These are phyloP conservation scores for Cheilosia pagana DNA, from an alignment of 2,888 invertebrate genomes.

Conservation along the genomic window DNA sequence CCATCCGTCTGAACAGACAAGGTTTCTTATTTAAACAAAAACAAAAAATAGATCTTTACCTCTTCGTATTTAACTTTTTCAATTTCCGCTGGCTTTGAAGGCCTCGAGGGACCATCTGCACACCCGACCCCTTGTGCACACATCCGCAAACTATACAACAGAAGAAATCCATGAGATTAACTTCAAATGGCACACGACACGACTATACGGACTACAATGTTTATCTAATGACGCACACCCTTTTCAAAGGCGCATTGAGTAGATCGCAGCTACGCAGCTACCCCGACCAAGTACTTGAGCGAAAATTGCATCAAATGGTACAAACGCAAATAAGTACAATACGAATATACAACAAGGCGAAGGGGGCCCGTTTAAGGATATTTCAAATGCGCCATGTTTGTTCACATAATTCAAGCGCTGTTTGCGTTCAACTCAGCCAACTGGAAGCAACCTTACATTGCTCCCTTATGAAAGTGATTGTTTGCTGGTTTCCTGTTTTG, in stretches of 20 bases:
- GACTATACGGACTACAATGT: conserved; percentile 55
- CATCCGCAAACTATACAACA: conserved; percentile 48
- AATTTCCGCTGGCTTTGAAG: conserved; percentile 61
- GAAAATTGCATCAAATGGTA: conserved; percentile 77
- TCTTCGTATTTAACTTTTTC: conserved; percentile 57
- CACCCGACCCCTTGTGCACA: conserved; percentile 29
- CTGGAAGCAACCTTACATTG: conserved; percentile 63
- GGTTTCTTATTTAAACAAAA: conserved; percentile 19
- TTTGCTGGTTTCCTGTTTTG: conserved; percentile 68
- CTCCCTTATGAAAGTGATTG: conserved; percentile 53
- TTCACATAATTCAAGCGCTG: conserved; percentile 70
- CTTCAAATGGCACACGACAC: conserved; percentile 74
- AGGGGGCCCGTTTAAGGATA: conserved; percentile 55
- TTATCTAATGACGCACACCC: conserved; percentile 73
- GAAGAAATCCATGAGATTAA: conserved; percentile 60
- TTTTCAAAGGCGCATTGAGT: conserved; percentile 46
- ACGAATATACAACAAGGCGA: conserved; percentile 18
- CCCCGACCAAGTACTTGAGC: conserved; percentile 76
- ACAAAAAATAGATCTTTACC: conserved; percentile 30
- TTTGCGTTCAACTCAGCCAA: conserved; percentile 71
- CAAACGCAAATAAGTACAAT: conserved; percentile 65
- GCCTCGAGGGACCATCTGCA: conserved; percentile 38
- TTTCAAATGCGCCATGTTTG: conserved; percentile 58
- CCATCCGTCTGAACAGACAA: not conserved
- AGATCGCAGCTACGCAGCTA: conserved; percentile 6